phyloP scores from a whole-genome alignment of 2,113 vertebrate genomes.

The Cochlearius cochlearius region DNA sequence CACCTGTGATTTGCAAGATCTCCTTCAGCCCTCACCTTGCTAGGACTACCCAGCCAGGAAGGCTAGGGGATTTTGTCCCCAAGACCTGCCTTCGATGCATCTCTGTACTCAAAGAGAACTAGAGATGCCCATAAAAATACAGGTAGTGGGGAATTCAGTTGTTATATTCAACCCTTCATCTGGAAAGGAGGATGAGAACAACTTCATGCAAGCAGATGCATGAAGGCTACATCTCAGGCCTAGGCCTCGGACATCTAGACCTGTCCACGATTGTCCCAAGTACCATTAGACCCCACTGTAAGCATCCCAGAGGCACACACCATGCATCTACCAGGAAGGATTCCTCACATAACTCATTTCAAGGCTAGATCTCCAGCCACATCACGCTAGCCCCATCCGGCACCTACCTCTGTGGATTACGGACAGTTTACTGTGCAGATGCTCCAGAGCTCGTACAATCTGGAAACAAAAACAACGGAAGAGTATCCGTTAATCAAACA shows the following conservation, averaged over 20 bases:
- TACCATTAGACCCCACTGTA: not conserved
- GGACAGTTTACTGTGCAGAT: slow-evolving; percentile 81
- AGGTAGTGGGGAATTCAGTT: not conserved
- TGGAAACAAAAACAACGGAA: not conserved
- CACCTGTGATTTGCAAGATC: not conserved
- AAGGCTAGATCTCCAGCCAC: not conserved
- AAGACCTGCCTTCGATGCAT: not conserved
- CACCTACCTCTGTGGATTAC: slow-evolving; percentile 81
- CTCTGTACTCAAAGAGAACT: not conserved
- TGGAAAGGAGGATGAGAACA: not conserved
- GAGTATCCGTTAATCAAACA: not conserved
- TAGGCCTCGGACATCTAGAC: not conserved
- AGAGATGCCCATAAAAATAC: not conserved
- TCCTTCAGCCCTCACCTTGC: not conserved
- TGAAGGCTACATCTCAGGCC: not conserved
- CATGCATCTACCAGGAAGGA: not conserved
- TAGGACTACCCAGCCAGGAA: not conserved
- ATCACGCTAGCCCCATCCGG: not conserved
- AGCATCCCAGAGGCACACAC: not conserved
- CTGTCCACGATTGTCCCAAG: not conserved
- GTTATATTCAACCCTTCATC: not conserved
- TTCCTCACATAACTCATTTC: not conserved
- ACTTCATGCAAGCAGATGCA: not conserved
- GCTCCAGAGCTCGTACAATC: slow-evolving; percentile 81
- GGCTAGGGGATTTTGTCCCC: not conserved